Evolutionary conservation across 2,113 vertebrate genomes (phyloP).

Genomic region (Chitala chitala): DNA sequence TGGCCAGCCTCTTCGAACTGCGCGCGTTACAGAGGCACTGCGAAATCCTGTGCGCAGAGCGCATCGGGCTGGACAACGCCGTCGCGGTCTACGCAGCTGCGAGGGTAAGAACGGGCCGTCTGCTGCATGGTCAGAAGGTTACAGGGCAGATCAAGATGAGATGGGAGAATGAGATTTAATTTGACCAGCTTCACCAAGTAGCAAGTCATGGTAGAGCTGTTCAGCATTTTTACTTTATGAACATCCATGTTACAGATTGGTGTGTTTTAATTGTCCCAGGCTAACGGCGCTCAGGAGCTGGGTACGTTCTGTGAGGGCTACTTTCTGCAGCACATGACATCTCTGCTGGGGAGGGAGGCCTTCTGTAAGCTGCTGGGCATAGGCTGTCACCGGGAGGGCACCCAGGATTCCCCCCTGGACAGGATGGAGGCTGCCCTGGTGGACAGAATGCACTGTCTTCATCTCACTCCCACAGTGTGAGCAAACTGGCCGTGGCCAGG

Average conservation of each 20-base stretch:
- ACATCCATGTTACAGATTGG: no score
- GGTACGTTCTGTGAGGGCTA: conserved; percentile 78
- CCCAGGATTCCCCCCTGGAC: conserved; percentile 32
- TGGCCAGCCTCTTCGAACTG: conserved; percentile 79
- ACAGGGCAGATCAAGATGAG: background rate
- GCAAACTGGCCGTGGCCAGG: background rate
- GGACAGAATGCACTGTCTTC: conserved; percentile 41
- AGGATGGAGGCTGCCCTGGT: conserved; percentile 47
- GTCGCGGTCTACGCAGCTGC: conserved; percentile 76
- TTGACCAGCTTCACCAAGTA: no score
- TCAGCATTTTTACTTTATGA: no score
- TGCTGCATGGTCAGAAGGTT: background rate
- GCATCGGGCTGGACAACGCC: conserved; percentile 67
- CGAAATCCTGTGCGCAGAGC: conserved; percentile 77
- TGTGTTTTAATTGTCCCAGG: conserved; percentile 51
- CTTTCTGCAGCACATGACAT: conserved; percentile 83
- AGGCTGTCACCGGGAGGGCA: background rate
- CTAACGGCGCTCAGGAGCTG: conserved; percentile 69
- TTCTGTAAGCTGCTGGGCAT: conserved; percentile 77
- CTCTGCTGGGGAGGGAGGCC: conserved; percentile 71
- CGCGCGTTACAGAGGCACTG: conserved; percentile 76
- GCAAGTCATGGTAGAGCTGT: no score
- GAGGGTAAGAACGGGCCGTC: conserved; percentile 62
- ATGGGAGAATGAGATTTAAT: background rate
- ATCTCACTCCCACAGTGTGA: conserved; percentile 18